Percentiles rank a stretch among this genome's conserved stretches.
Evolutionary conservation across 2,113 vertebrate species (phyloP).

Genomic region (Ptilonorhynchus violaceus): DNA sequence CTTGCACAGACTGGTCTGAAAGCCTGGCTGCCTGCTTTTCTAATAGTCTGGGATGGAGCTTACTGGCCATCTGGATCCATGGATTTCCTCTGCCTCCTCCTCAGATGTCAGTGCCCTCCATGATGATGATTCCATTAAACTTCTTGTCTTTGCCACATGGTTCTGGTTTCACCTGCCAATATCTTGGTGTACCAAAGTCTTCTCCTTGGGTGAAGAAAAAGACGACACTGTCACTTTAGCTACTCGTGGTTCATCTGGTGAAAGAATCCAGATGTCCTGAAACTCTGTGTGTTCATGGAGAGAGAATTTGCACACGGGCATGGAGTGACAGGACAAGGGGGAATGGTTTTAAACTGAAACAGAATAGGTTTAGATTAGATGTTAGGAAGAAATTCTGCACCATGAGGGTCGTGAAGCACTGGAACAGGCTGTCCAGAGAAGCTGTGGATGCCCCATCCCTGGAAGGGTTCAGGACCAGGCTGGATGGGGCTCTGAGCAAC

Average conservation of each 20-base stretch:
- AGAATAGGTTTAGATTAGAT: neutral
- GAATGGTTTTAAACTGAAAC: neutral
- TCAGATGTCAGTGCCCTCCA: neutral
- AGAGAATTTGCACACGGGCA: neutral
- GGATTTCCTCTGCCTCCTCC: neutral
- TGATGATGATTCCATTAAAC: neutral
- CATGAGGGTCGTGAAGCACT: neutral
- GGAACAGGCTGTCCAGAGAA: neutral
- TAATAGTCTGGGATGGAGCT: neutral
- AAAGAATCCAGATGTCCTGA: neutral
- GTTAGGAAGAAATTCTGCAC: neutral
- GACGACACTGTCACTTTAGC: neutral
- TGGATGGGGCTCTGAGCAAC: neutral
- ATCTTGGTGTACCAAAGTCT: neutral
- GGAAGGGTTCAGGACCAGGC: rapidly evolving
- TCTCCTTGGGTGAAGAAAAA: neutral
- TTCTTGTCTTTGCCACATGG: rapidly evolving
- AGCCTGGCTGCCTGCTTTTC: neutral
- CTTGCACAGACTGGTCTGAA: neutral
- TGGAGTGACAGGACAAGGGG: neutral
- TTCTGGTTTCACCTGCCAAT: neutral
- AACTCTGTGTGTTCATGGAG: neutral
- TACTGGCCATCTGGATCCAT: neutral
- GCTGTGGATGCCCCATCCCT: neutral
- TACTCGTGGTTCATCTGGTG: neutral